These are phyloP conservation scores for Catharus minimus DNA, from an alignment of 2,113 vertebrate species.

Conservation along the genomic window DNA sequence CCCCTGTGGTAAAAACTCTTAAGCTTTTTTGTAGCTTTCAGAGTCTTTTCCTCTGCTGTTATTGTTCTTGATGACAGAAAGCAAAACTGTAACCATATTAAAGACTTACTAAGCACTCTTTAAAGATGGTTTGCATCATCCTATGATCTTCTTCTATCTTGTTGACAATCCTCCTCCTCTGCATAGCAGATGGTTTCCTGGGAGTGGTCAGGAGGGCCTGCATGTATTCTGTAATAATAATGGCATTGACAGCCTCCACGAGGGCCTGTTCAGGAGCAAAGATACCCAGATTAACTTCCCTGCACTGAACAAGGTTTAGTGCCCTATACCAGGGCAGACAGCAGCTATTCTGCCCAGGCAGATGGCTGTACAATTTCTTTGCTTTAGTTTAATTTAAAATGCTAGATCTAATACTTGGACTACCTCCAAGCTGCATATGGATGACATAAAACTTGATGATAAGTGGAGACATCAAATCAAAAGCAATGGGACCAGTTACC, in stretches of 20 bases:
- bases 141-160: conserved; percentile 50
- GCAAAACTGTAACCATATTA: conserved; percentile 7
- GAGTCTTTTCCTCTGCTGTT: neutral
- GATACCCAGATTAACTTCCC: neutral
- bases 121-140: conserved; percentile 18
- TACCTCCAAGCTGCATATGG: neutral
- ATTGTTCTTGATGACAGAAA: neutral
- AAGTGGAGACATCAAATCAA: neutral
- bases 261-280: conserved; percentile 42
- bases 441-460: neutral
- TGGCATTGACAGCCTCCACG: neutral
- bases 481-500: neutral
- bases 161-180: conserved; percentile 23
- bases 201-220: conserved; percentile 36
- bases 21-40: neutral
- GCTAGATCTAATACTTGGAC: neutral
- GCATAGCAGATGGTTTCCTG: conserved; percentile 25
- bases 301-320: neutral
- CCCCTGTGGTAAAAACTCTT: neutral
- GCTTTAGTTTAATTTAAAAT: neutral
- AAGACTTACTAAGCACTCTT: conserved; percentile 63
- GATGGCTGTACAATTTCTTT: neutral
- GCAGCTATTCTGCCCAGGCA: neutral
- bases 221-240: conserved; percentile 41
- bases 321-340: neutral